These are phyloP conservation scores for Melangyna quadrimaculata DNA, from an alignment of 2,888 invertebrate species.

Conservation along the genomic window DNA sequence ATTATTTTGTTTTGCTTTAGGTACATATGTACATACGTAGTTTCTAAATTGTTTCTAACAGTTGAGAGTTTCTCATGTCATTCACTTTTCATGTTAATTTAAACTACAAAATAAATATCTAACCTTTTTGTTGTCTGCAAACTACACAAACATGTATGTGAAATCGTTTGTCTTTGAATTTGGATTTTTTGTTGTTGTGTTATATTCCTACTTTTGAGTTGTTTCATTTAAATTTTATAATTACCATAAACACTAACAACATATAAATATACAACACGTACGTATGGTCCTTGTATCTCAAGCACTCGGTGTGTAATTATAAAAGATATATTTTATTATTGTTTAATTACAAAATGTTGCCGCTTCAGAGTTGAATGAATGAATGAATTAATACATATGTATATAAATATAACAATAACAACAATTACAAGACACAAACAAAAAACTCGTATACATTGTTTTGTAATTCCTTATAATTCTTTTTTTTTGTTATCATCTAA, in stretches of 20 bases:
- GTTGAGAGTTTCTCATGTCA: conserved; percentile 59
- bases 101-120: conserved; percentile 16
- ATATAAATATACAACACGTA: background rate
- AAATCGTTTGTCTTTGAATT: conserved; percentile 30
- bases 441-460: conserved; percentile 37
- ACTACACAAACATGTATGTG: conserved; percentile 34
- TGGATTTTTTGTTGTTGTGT: background rate
- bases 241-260: conserved; percentile 49
- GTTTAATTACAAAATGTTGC: conserved; percentile 66
- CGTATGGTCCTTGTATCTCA: conserved; percentile 1
- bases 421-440: conserved; percentile 23
- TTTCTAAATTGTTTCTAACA: conserved; percentile 23
- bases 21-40: background rate
- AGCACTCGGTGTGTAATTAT: conserved; percentile 36
- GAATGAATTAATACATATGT: background rate
- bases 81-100: conserved; percentile 42
- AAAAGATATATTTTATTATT: conserved; percentile 67
- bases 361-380: conserved; percentile 53
- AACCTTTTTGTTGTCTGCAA: conserved; percentile 10
- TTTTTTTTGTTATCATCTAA: conserved; percentile 47
- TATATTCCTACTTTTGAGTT: conserved; percentile 33
- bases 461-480: conserved; percentile 40
- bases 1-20: background rate
- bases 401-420: conserved; percentile 6
- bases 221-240: conserved; percentile 66